These are phyloP conservation scores for Sclerodermus sp. DNA, from an alignment of 2,888 invertebrate genomes.

Conservation along the genomic window DNA sequence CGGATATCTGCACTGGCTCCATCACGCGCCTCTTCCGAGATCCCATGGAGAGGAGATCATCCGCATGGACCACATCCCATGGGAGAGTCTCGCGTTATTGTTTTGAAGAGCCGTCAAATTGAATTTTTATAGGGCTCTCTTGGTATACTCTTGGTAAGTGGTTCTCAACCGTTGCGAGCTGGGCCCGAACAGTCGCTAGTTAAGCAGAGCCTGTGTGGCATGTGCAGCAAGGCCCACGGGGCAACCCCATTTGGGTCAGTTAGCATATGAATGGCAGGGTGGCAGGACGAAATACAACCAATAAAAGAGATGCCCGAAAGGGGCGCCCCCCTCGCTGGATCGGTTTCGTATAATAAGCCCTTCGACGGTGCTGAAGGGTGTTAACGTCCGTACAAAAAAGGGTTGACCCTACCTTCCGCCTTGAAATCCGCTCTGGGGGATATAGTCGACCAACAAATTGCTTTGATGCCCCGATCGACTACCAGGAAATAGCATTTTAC, in stretches of 20 bases:
- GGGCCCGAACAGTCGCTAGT: too few species aligned
- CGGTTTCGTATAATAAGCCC: conserved; percentile 42
- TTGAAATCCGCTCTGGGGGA: conserved; percentile 11
- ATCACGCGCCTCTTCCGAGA: too few species aligned
- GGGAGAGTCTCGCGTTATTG: conserved; percentile 41
- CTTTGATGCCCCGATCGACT: too few species aligned
- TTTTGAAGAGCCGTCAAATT: conserved; percentile 48
- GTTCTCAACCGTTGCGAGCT: conserved; percentile 30
- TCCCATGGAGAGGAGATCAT: too few species aligned
- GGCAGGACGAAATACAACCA: conserved; percentile 39
- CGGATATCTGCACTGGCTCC: too few species aligned
- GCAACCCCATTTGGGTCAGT: conserved; percentile 33
- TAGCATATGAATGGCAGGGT: conserved; percentile 46
- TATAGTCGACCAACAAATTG: conserved; percentile 15
- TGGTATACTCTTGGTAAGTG: conserved; percentile 35
- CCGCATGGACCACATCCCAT: not conserved
- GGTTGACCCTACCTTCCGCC: conserved; percentile 22
- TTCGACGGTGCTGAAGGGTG: conserved; percentile 32
- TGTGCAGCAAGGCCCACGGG: conserved; percentile 34
- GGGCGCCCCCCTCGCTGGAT: conserved; percentile 33
- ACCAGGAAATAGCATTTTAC: too few species aligned
- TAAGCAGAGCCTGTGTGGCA: too few species aligned
- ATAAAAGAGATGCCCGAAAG: conserved; percentile 40
- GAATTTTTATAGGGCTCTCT: conserved; percentile 48
- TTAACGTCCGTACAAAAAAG: conserved; percentile 39